These are phyloP conservation scores for Bettongia penicillata DNA, from an alignment of 2,113 vertebrate genomes.

Conservation along the genomic window DNA sequence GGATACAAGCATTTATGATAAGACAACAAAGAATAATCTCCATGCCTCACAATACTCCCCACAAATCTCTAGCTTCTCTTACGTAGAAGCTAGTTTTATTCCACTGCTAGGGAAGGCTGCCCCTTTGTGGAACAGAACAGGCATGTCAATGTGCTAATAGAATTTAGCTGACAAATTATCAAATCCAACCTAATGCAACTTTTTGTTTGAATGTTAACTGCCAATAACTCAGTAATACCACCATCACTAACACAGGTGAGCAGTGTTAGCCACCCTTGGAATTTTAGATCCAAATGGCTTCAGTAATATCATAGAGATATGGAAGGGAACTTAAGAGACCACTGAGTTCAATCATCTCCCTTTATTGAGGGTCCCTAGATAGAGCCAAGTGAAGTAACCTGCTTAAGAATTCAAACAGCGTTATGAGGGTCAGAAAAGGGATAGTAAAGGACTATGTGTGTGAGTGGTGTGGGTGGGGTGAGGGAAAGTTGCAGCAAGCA, in stretches of 20 bases:
- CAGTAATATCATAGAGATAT: neutral
- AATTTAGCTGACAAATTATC: neutral
- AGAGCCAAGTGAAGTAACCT: neutral
- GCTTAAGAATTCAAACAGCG: neutral
- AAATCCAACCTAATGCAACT: neutral
- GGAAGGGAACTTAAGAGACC: neutral
- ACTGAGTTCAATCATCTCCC: neutral
- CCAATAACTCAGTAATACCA: neutral
- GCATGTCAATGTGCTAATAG: neutral
- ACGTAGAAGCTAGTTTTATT: neutral
- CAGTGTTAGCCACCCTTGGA: neutral
- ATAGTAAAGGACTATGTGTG: neutral
- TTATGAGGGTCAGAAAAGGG: neutral
- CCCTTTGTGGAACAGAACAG: neutral
- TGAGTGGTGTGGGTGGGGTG: neutral
- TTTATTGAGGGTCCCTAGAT: neutral
- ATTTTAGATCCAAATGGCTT: neutral
- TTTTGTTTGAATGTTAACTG: neutral
- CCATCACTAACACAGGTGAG: neutral
- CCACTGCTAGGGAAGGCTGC: neutral
- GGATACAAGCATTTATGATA: neutral
- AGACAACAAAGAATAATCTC: neutral
- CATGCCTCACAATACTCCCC: neutral
- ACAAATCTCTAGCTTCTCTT: neutral
- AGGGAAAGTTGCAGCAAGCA: too few relatives aligned